Evolutionary conservation across 2,797 vertebrate genomes (phyloP).

Genomic region (Cirrhinus molitorella): DNA sequence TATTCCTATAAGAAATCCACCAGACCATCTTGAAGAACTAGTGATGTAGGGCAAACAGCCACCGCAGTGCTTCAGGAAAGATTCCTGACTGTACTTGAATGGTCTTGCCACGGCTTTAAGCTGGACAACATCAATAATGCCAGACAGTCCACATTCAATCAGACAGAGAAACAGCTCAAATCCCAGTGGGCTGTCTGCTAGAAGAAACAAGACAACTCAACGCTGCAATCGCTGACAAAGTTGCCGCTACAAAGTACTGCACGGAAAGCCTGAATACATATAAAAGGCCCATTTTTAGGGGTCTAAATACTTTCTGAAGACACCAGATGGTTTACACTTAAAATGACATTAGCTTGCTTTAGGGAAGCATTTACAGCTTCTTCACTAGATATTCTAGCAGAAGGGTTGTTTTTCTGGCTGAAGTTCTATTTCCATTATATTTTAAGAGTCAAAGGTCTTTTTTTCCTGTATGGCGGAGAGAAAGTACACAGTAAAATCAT

Average conservation of each 20-base stretch:
- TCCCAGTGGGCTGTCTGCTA: slow-evolving; percentile 14
- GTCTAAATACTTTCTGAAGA: slow-evolving; percentile 11
- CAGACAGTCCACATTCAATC: slow-evolving; percentile 20
- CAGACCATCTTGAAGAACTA: not conserved
- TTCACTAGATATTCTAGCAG: not conserved
- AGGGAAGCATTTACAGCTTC: not conserved
- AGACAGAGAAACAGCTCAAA: slow-evolving; percentile 5
- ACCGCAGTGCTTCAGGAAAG: not conserved
- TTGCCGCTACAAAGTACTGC: not conserved
- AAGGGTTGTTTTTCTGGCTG: not conserved
- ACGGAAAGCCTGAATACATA: not conserved
- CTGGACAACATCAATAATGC: slow-evolving; percentile 36
- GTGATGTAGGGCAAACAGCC: not conserved
- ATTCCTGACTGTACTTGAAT: slow-evolving; percentile 2
- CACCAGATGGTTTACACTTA: not conserved
- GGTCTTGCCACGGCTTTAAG: slow-evolving; percentile 4
- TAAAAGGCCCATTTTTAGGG: not conserved
- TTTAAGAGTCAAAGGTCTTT: not conserved
- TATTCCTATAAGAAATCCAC: not conserved
- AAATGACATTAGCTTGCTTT: slow-evolving; percentile 9
- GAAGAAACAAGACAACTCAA: slow-evolving; percentile 23
- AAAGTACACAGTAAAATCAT: not conserved
- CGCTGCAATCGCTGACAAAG: slow-evolving; percentile 5
- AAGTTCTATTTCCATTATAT: not conserved
- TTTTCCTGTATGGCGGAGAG: not conserved